A percentile compares a stretch with the other conserved stretches of the same genome.
Evolutionary conservation across 2,888 invertebrate genomes (phyloP).

Genomic region (Oligia latruncula): DNA sequence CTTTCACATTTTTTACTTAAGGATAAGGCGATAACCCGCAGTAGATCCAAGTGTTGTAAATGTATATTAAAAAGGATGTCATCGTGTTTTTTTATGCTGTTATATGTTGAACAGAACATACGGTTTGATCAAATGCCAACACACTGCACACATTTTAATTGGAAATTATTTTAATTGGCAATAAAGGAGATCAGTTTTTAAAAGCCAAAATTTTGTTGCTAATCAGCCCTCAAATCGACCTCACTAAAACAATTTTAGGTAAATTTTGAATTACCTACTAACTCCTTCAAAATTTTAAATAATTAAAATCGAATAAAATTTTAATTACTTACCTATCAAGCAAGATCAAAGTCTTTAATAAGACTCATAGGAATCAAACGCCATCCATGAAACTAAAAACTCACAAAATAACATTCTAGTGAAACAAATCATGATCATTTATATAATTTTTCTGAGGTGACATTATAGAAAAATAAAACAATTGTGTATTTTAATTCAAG

Average conservation of each 20-base stretch:
- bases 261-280: slow-evolving; percentile 5
- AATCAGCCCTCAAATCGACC: slow-evolving; percentile 41
- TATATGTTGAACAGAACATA: slow-evolving; percentile 68
- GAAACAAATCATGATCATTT: slow-evolving; percentile 40
- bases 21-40: slow-evolving; percentile 66
- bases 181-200: slow-evolving; percentile 41
- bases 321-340: neutral
- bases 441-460: slow-evolving; percentile 30
- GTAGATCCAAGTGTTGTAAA: slow-evolving; percentile 89
- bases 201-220: slow-evolving; percentile 51
- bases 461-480: slow-evolving; percentile 16
- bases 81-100: slow-evolving; percentile 64
- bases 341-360: slow-evolving; percentile 12
- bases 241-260: slow-evolving; percentile 27
- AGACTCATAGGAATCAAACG: slow-evolving; percentile 25
- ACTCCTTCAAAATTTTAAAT: neutral
- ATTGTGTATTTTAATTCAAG: too few relatives aligned
- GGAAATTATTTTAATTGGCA: slow-evolving; percentile 71
- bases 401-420: slow-evolving; percentile 37
- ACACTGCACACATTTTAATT: slow-evolving; percentile 86
- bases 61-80: slow-evolving; percentile 78
- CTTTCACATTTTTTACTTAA: slow-evolving; percentile 54
- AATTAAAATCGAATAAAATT: slow-evolving; percentile 1
- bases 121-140: slow-evolving; percentile 82
- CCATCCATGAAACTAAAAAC: slow-evolving; percentile 41